Base-by-base conservation (phyloP, 2,113 vertebrate genomes). In the Anarhynchus alexandrinus region DNA sequence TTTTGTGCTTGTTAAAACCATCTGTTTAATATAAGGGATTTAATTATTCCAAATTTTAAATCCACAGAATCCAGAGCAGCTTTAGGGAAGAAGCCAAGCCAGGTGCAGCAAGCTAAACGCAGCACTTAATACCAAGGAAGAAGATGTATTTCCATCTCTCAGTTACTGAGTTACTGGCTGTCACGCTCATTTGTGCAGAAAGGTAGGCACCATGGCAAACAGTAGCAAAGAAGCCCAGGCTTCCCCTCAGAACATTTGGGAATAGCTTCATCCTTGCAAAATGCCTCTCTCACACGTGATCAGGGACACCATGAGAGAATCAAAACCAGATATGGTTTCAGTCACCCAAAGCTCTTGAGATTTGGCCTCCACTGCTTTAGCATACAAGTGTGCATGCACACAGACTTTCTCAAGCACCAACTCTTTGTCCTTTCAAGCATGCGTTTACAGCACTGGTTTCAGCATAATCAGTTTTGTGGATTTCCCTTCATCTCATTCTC, bases 221-320 rank as follows among this genome's bases (percentile, higher is more conserved):
- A 65, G 29, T 6, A 76, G 23, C 9, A 57, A 67, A 67, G 32
- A 36, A 82, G 4, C 4, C 6, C 40, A 73, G 27, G 4, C n/a
- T n/a, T n/a, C n/a, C n/a, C 23, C 15, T 78, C 14, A 52, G 20
- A 61, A 69, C 1, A 16, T n/a, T 32, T 79, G 29, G 79, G 17
- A 64, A 64, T 5, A 88, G 6, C 7, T 91, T 81, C 18, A 52
- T 4, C 16, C 19, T 62, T 42, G 11, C 9, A 62, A 93, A 85
- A 45, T 19, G 6, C 21, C 52, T 52, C 42, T 86, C 38, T 34
- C 47, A 40, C 26, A 36, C 0, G 0, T 67, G 30, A 40, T 23
- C 34, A 72, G 12, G 15, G 8, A 52, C 43, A 47, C 6, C 8
- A 18, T 7, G 4, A 92, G 7, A 40, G 47, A 90, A 80, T 25